Percentiles rank a stretch among this genome's conserved stretches.
Evolutionary conservation across 1,140 invertebrate species (phyloP).

Genomic region (Planococcus citri): DNA sequence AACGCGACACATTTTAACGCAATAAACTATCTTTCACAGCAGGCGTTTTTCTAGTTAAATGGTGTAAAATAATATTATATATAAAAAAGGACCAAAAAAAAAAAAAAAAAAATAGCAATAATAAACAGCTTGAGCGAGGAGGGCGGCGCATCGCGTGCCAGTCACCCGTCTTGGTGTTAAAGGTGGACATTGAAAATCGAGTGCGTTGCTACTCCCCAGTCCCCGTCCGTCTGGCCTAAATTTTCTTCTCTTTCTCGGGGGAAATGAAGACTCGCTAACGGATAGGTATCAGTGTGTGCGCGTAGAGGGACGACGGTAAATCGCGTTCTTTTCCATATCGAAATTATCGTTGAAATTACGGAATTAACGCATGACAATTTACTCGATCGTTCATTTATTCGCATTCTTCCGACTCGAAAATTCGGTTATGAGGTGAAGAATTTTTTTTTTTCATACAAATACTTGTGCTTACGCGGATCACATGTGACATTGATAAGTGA

Average conservation of each 20-base stretch:
- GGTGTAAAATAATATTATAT: too few species aligned
- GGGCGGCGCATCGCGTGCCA: too few species aligned
- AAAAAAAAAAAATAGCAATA: too few species aligned
- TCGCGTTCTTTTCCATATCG: background rate
- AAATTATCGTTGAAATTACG: background rate
- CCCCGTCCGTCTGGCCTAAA: background rate
- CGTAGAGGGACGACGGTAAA: slow-evolving; percentile 1
- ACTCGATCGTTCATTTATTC: background rate
- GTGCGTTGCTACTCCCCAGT: background rate
- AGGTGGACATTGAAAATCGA: too few species aligned
- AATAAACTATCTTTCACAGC: too few species aligned
- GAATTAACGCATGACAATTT: background rate
- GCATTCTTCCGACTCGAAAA: background rate
- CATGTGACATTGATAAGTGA: slow-evolving; percentile 2
- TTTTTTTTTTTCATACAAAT: background rate
- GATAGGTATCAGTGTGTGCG: background rate
- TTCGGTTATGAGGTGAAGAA: background rate
- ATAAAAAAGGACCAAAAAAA: too few species aligned
- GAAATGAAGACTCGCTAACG: background rate
- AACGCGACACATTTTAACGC: too few species aligned
- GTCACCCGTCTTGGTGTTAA: too few species aligned
- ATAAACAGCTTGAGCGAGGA: too few species aligned
- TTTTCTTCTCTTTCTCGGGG: background rate
- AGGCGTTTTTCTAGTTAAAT: too few species aligned
- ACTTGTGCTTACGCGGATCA: background rate